Evolutionary conservation across 2,888 invertebrate genomes (phyloP).

Genomic region (Myopa testacea): DNA sequence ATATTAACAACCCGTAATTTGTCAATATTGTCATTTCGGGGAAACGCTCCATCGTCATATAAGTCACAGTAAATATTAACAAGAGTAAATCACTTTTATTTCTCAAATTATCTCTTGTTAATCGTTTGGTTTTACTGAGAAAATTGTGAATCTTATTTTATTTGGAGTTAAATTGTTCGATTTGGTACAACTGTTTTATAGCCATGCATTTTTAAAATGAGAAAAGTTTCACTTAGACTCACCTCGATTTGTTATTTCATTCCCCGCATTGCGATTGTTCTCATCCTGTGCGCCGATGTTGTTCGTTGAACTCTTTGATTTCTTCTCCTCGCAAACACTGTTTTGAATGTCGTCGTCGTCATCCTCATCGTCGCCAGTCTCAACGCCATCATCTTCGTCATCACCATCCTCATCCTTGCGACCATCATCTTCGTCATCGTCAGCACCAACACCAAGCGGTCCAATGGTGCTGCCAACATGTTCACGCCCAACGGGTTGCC

Average conservation of each 20-base stretch:
- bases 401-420: conserved; percentile 47
- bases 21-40: no score
- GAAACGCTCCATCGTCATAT: no score
- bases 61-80: no score
- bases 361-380: conserved; percentile 59
- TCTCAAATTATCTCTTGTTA: no score
- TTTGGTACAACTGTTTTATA: no score
- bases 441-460: conserved; percentile 42
- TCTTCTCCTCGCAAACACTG: conserved; percentile 49
- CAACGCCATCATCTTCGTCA: conserved; percentile 63
- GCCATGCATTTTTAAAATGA: no score
- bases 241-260: conserved; percentile 67
- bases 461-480: conserved; percentile 40
- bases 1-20: no score
- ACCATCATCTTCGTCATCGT: conserved; percentile 41
- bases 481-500: conserved; percentile 24
- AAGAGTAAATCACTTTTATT: no score
- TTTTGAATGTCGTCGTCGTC: conserved; percentile 51
- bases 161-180: no score
- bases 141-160: no score
- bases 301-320: conserved; percentile 50
- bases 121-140: no score
- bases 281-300: conserved; percentile 63
- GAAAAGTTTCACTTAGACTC: conserved; percentile 43
- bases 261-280: conserved; percentile 67